Base-by-base conservation (phyloP, 64 coral and sea anemone species). In the Catalaphyllia jardinei region DNA sequence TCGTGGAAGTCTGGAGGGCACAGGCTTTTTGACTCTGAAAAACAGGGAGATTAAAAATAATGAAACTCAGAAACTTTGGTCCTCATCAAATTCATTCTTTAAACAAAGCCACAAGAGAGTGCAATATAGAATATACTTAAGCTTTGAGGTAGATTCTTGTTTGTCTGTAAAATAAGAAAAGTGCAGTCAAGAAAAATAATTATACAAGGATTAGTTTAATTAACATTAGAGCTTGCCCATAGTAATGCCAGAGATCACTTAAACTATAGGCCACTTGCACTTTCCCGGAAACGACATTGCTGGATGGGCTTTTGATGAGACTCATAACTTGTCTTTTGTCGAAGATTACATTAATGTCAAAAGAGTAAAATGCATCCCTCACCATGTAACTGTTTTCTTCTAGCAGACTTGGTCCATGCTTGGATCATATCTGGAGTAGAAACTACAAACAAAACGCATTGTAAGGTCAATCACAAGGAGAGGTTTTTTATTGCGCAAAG, bases 401-500 rank as follows among this genome's bases (percentile, higher is more conserved):
- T 77, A 22, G 76, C 35, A 61, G 90, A 87, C 61, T 87, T 76
- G n/a, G 83, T 75, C 90, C 90, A 92, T 2, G 83, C 62, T 74
- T 87, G 73, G 49, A 92, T 72, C n/a, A 92, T 83, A 55, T 92
- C 90, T 59, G 90, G 90, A 22, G 90, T 92, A 31, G 74, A 87
- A 22, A 78, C 90, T 92, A 61, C 4, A 67, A 52, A 60, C 16
- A 84, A 16, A 74, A 61, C 62, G n/a, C 10, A 29, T 8, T 57
- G 9, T 57, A 57, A 57, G 0, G 15, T 57, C 15, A 57, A 57
- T 57, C 11, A 57, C 2, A 57, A 57, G 10, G 11, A 15, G 12
- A 15, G 11, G 10, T 15, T 12, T 57, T 57, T 14, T 13, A 57
- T 12, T 57, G 10, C 10, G 15, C 54, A 57, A 57, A 57, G 11